Evolutionary conservation across 1,140 invertebrate genomes (phyloP).

Genomic region (Lithobius niger): DNA sequence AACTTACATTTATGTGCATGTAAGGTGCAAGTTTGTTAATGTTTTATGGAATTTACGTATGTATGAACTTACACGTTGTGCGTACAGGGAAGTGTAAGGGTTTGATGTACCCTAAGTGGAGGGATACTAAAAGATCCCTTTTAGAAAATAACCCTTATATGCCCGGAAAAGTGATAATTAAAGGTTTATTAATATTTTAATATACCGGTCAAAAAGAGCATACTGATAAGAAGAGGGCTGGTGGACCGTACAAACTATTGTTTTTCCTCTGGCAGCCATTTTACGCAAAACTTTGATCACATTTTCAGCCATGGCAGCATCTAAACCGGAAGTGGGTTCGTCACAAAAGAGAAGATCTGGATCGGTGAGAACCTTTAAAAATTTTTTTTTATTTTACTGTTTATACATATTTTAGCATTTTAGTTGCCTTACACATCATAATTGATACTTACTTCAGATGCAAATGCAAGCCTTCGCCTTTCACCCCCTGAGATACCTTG

Average conservation of each 20-base stretch:
- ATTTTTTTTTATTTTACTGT: constrained; percentile 8
- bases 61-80: too few relatives aligned
- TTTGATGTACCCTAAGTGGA: too few relatives aligned
- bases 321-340: constrained; percentile 86
- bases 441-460: constrained; percentile 4
- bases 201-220: constrained; percentile 68
- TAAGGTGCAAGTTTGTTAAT: too few relatives aligned
- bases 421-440: not conserved
- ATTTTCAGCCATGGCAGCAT: constrained; percentile 83
- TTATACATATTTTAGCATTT: not conserved
- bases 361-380: constrained; percentile 68
- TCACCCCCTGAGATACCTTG: constrained; percentile 94
- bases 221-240: constrained; percentile 91
- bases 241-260: constrained; percentile 87
- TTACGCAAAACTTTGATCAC: constrained; percentile 65
- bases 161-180: too few relatives aligned
- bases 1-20: too few relatives aligned
- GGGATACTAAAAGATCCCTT: too few relatives aligned
- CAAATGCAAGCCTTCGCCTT: constrained; percentile 57
- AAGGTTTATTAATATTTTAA: too few relatives aligned
- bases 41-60: too few relatives aligned
- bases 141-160: too few relatives aligned
- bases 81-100: too few relatives aligned
- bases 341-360: constrained; percentile 93
- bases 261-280: constrained; percentile 66